Conservation (phyloP, 2,797 vertebrate genomes). For the Liasis olivaceus region DNA sequence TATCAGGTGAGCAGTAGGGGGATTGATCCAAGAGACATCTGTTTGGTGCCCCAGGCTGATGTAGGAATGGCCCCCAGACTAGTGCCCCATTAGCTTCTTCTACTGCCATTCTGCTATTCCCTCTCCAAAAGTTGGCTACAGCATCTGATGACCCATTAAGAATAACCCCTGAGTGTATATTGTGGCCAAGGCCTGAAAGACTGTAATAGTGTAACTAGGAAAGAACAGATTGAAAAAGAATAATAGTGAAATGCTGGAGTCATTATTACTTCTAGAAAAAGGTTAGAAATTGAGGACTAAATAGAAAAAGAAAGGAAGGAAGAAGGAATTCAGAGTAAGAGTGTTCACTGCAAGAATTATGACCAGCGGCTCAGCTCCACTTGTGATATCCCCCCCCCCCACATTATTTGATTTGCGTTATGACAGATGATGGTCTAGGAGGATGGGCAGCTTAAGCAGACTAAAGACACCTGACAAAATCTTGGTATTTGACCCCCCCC, state of each 20-base stretch:
- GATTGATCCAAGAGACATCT: not conserved
- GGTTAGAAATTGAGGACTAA: not conserved
- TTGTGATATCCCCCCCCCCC: not conserved
- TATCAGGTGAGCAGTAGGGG: not conserved
- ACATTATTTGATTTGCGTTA: not conserved
- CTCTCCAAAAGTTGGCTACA: not conserved
- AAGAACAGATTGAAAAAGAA: not conserved
- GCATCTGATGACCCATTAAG: not conserved
- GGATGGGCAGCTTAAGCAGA: no score
- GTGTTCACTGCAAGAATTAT: not conserved
- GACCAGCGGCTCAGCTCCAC: not conserved
- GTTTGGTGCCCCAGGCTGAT: not conserved
- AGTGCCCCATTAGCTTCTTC: not conserved
- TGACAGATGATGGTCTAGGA: not conserved
- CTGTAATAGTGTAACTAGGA: not conserved
- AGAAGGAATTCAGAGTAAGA: not conserved
- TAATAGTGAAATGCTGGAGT: not conserved
- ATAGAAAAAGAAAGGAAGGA: not conserved
- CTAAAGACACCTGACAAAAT: not conserved
- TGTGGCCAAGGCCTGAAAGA: not conserved
- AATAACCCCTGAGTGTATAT: not conserved
- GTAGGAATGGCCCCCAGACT: not conserved
- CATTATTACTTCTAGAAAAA: not conserved
- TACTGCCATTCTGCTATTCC: not conserved
- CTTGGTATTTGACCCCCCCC: not conserved